Evolutionary conservation across 2,888 invertebrate genomes (phyloP), one percentile per base, ranked within the genome.

Genomic region (Acronicta aceris): DNA sequence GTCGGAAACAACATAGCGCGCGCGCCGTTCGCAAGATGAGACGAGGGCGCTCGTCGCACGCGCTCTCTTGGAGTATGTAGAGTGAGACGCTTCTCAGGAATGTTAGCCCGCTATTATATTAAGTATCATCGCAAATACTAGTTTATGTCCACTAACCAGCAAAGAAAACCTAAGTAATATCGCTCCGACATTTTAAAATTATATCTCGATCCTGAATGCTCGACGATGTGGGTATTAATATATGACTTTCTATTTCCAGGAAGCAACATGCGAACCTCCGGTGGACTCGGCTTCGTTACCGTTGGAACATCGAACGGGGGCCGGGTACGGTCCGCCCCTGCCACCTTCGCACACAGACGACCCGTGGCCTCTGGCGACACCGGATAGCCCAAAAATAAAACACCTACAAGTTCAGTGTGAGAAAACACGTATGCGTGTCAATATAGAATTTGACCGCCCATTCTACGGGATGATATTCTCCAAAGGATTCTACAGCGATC

Each of bases 381-480:
- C 98, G 17, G 98, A 98, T 86, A 98, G 98, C 92, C 98, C 98
- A 0, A 98, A 98, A 91, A 98, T 98, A 82, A 98, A 98, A 92
- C 98, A 98, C 84, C 94, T 98, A 70, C 98, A 98, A 95, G 98
- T 98, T 76, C 98, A 98, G 89, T 98, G 98, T 91, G 98, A 98
- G 91, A 98, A 98, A 91, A 98, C 98, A 49, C 98, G 98, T 88
- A 98, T 98, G 98, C 96, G 98, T 54, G 98, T 98, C 58, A 98
- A 98, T 90, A 98, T 99, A 82, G 98, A 98, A 89, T 99, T 98
- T 92, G 98, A 98, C 89, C 96, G 98, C 49, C 98, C 98, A 13
- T 98, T 98, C 94, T 98, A 98, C 88, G 98, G 98, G 33, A 98
- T 98, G 97, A 98, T 98, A 85, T 98, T 98, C 95, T 98, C 98